Evolutionary conservation across 1,140 invertebrate species (phyloP).

Genomic region (Atopsyche davidsoni): DNA sequence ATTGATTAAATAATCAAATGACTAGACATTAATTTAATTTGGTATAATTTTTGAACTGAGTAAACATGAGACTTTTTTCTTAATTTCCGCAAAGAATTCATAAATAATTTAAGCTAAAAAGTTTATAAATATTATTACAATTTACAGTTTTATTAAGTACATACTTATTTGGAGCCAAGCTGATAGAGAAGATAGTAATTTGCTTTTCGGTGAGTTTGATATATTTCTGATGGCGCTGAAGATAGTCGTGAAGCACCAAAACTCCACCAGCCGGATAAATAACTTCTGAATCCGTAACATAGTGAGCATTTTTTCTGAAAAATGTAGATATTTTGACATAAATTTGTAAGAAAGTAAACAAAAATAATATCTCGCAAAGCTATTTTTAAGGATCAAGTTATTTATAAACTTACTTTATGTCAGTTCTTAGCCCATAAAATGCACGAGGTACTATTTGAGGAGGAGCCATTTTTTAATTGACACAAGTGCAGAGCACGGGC

Average conservation of each 20-base stretch:
- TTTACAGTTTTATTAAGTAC: constrained; percentile 18
- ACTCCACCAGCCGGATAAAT: constrained; percentile 63
- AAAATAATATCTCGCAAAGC: background rate
- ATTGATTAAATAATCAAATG: no score
- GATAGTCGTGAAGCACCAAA: constrained; percentile 58
- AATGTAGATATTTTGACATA: no score
- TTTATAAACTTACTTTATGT: constrained; percentile 40
- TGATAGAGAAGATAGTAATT: constrained; percentile 49
- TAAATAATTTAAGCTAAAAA: no score
- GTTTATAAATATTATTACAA: no score
- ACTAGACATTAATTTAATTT: no score
- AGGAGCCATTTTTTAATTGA: constrained; percentile 32
- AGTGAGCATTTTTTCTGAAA: constrained; percentile 56
- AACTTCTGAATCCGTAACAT: constrained; percentile 58
- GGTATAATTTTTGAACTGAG: no score
- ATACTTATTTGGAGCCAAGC: constrained; percentile 61
- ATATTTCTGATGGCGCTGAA: constrained; percentile 51
- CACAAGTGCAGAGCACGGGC: no score
- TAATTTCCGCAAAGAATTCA: no score
- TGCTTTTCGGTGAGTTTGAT: constrained; percentile 51
- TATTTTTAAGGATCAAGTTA: background rate
- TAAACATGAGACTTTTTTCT: no score
- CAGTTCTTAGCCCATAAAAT: constrained; percentile 43
- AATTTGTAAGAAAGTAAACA: no score
- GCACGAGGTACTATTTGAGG: constrained; percentile 42